These are phyloP conservation scores for Spodoptera littoralis DNA, from an alignment of 2,888 invertebrate species.

Conservation along the genomic window DNA sequence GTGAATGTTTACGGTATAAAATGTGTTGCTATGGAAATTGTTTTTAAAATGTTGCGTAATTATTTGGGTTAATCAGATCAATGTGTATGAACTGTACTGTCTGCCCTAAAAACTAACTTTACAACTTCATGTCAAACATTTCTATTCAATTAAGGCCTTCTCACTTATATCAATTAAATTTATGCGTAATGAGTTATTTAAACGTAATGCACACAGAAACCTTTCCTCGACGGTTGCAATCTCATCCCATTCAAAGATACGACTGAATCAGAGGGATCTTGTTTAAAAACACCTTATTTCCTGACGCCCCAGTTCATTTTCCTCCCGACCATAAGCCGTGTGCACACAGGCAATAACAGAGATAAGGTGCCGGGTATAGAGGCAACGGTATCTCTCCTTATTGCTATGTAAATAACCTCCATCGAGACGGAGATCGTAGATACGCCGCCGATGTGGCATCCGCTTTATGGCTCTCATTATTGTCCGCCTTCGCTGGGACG, in stretches of 20 bases:
- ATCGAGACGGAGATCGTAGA: conserved; percentile 83
- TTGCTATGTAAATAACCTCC: conserved; percentile 88
- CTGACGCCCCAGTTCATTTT: conserved; percentile 79
- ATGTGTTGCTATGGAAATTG: not conserved
- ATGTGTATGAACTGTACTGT: too few relatives aligned
- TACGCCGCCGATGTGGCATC: conserved; percentile 84
- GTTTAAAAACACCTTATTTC: conserved; percentile 80
- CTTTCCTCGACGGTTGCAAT: conserved; percentile 56
- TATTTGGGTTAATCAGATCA: too few relatives aligned
- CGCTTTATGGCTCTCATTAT: conserved; percentile 79
- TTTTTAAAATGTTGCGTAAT: conserved; percentile 5
- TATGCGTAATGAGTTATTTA: not conserved
- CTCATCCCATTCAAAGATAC: conserved; percentile 66
- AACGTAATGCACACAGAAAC: conserved; percentile 33
- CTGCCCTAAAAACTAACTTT: too few relatives aligned
- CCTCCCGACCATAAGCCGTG: conserved; percentile 82
- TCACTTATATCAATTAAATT: too few relatives aligned
- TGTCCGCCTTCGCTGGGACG: conserved; percentile 54
- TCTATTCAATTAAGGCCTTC: too few relatives aligned
- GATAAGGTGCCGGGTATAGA: conserved; percentile 77
- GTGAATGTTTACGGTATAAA: conserved; percentile 26
- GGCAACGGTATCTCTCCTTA: conserved; percentile 81
- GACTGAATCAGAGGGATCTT: conserved; percentile 71
- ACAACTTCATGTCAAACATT: too few relatives aligned
- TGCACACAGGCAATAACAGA: conserved; percentile 82